Percentiles rank a stretch among this genome's conserved stretches.
Conservation (phyloP, 2,113 vertebrate genomes). For the Anas platyrhynchos region DNA sequence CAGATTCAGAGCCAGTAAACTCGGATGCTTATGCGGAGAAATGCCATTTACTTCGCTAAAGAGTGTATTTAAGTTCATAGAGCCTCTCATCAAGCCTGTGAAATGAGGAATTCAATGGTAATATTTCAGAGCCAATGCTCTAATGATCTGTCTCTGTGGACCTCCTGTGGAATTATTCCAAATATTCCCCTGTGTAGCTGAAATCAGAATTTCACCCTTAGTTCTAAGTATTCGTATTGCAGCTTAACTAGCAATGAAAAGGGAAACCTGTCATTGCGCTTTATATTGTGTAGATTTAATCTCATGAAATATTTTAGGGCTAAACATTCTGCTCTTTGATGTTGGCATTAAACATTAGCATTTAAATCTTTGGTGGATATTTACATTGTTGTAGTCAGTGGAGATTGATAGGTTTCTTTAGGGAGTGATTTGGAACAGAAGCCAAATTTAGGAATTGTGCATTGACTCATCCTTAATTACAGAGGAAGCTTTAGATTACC, state of each 20-base stretch:
- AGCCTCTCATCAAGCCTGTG: slow-evolving; percentile 45
- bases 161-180: slow-evolving; percentile 42
- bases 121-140: slow-evolving; percentile 50
- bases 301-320: slow-evolving; percentile 9
- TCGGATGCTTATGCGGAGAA: slow-evolving; percentile 1
- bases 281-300: slow-evolving; percentile 33
- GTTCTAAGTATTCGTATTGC: slow-evolving; percentile 24
- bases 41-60: slow-evolving; percentile 1
- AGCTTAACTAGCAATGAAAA: slow-evolving; percentile 31
- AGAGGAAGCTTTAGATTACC: slow-evolving; percentile 55
- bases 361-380: slow-evolving; percentile 54
- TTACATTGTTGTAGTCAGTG: slow-evolving; percentile 52
- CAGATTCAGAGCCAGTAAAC: neutral
- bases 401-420: slow-evolving; percentile 62
- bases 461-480: slow-evolving; percentile 43
- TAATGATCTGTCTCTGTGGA: slow-evolving; percentile 47
- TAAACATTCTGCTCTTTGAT: neutral
- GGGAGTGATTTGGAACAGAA: slow-evolving; percentile 47
- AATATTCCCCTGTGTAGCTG: slow-evolving; percentile 29
- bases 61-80: slow-evolving; percentile 44
- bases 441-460: slow-evolving; percentile 54
- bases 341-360: slow-evolving; percentile 46
- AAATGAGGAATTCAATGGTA: slow-evolving; percentile 52
- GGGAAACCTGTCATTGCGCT: slow-evolving; percentile 2
- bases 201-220: slow-evolving; percentile 46